phyloP scores from a whole-genome alignment of 2,797 vertebrate genomes.

The Melanotaenia trifasciata region DNA sequence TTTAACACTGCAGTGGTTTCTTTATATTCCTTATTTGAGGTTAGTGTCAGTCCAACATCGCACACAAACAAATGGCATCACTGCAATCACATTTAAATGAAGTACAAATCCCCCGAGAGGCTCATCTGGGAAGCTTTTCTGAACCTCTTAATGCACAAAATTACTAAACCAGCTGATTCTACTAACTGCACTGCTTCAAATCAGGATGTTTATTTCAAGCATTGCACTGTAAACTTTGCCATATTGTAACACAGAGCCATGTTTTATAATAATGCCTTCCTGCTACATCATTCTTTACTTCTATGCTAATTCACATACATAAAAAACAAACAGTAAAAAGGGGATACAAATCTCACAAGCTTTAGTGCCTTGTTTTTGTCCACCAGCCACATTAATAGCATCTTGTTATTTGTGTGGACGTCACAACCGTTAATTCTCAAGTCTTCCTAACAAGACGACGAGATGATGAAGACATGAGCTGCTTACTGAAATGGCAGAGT shows the following conservation, averaged over 20 bases:
- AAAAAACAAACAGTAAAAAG: neutral
- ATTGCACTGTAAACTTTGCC: slow-evolving; percentile 2
- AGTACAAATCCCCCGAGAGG: neutral
- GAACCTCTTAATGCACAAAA: slow-evolving; percentile 28
- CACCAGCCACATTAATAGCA: neutral
- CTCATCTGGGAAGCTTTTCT: neutral
- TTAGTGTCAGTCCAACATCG: slow-evolving; percentile 10
- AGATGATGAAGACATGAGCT: neutral
- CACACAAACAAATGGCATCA: slow-evolving; percentile 19
- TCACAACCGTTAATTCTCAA: neutral
- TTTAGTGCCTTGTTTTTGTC: neutral
- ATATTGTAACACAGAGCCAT: neutral
- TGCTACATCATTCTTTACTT: neutral
- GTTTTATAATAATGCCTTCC: neutral
- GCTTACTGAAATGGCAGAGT: neutral
- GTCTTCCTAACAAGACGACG: neutral
- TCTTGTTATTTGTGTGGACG: neutral
- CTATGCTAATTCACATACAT: neutral
- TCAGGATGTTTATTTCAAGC: slow-evolving; percentile 14
- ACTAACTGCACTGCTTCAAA: neutral
- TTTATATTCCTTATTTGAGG: slow-evolving; percentile 6
- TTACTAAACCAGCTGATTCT: neutral
- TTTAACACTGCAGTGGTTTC: slow-evolving; percentile 9
- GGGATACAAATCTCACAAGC: neutral
- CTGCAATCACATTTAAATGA: neutral